Evolutionary conservation across 2,113 vertebrate species (phyloP).

Genomic region (Polypterus senegalus): DNA sequence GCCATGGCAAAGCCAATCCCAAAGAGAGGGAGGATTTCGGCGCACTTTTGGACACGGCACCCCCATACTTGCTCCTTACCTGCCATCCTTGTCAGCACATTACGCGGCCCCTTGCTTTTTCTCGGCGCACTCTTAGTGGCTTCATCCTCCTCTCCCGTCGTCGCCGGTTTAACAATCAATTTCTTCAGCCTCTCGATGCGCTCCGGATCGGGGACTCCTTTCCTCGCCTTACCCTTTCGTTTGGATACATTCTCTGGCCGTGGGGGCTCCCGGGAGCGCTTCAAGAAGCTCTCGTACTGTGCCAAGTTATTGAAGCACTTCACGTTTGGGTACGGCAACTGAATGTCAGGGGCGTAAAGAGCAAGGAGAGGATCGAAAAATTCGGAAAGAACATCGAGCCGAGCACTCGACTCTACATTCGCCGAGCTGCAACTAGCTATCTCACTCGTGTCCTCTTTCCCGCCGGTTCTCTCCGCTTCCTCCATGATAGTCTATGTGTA

Average conservation of each 20-base stretch:
- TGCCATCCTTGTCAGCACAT: conserved; percentile 84
- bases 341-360: conserved; percentile 58
- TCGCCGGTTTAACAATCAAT: conserved; percentile 54
- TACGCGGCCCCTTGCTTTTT: conserved; percentile 51
- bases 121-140: conserved; percentile 15
- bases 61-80: conserved; percentile 44
- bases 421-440: not conserved
- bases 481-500: not conserved
- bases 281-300: conserved; percentile 73
- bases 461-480: conserved; percentile 15
- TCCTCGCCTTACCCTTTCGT: conserved; percentile 34
- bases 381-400: conserved; percentile 65
- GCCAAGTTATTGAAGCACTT: conserved; percentile 83
- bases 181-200: conserved; percentile 66
- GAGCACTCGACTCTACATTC: conserved; percentile 12
- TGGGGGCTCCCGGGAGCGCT: conserved; percentile 52
- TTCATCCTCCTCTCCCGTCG: conserved; percentile 35
- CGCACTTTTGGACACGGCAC: not conserved
- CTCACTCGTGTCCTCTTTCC: not conserved
- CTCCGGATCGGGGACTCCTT: conserved; percentile 50
- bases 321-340: conserved; percentile 65
- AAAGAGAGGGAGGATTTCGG: too few relatives aligned
- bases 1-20: too few relatives aligned
- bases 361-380: conserved; percentile 73
- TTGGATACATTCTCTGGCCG: conserved; percentile 60